Conservation (phyloP, 1,140 invertebrate genomes). For the Bombus cullumanus region DNA sequence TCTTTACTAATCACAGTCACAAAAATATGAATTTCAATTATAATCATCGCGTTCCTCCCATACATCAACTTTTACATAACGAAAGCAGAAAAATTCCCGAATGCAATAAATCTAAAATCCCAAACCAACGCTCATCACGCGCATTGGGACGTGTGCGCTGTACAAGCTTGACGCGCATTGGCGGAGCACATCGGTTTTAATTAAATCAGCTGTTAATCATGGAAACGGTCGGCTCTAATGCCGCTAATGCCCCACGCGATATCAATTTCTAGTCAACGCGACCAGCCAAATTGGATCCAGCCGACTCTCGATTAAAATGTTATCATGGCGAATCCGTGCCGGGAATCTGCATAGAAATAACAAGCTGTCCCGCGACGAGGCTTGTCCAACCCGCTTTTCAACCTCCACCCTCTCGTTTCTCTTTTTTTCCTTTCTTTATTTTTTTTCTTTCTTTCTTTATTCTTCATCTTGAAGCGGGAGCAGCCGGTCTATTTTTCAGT, state of each 20-base stretch:
- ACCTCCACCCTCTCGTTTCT: not conserved
- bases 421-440: too few species aligned
- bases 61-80: not conserved
- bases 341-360: slow-evolving; percentile 38
- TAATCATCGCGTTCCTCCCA: too few species aligned
- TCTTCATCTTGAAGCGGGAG: not conserved
- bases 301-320: slow-evolving; percentile 27
- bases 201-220: slow-evolving; percentile 42
- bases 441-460: not conserved
- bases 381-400: not conserved
- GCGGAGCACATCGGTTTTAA: slow-evolving; percentile 21
- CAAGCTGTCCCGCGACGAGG: slow-evolving; percentile 2
- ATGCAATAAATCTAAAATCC: not conserved
- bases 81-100: not conserved
- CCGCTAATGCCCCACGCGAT: slow-evolving; percentile 13
- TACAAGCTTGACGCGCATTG: not conserved
- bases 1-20: too few species aligned
- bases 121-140: not conserved
- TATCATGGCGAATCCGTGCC: not conserved
- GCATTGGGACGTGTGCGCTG: too few species aligned
- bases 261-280: slow-evolving; percentile 24
- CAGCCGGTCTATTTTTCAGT: slow-evolving; percentile 35
- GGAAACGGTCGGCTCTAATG: slow-evolving; percentile 6
- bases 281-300: slow-evolving; percentile 1
- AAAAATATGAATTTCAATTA: too few species aligned